Base-by-base conservation (phyloP, 30 jellyfish, hydroid and myxozoan species). In the Mastigias papua region DNA sequence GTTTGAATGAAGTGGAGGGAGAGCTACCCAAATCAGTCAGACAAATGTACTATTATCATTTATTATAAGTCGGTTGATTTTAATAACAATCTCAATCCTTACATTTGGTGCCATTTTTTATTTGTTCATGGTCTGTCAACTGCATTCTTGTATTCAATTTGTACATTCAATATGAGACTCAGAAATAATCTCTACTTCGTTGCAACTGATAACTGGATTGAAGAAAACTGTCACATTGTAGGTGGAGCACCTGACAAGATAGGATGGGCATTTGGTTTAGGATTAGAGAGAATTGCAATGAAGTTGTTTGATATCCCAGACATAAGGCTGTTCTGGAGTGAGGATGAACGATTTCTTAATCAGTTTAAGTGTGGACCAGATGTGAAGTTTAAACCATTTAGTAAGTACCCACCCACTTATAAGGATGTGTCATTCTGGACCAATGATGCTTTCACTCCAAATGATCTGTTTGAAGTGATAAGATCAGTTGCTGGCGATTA, bases 231-330 rank as follows among this genome's bases (percentile, higher is more conserved):
- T 58, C 70, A 11, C 3, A 8, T 58, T 58, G 25, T 28, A 96
- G 99, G 98, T 83, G 99, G 98, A 17, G 96, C 98, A 33, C 37
- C 82, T 63, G 97, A 93, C 88, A 80, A 82, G 80, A 93, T 92
- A 74, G 99, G 99, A 7, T 96, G 98, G 98, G 99, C 99, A 0
- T 96, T 92, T 89, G 99, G 99, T 19, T 97, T 96, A 27, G 99
- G 99, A 27, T 96, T 96, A 1, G 99, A 96, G 70, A 75, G 99
- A 68, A 48, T 96, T 49, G 98, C 99, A 26, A 96, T 96, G 99
- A 88, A 89, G 31, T 61, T 91, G 74, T 96, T 91, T 71, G 96
- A 90, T 25, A 96, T 96, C n/a, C 97, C 97, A 1, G 99, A 96
- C 54, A 96, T 96, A 29, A 92, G 99, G n/a, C 64, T 91, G 48